Base-by-base conservation (phyloP, 2,113 vertebrate genomes). In the Cisticola juncidis region DNA sequence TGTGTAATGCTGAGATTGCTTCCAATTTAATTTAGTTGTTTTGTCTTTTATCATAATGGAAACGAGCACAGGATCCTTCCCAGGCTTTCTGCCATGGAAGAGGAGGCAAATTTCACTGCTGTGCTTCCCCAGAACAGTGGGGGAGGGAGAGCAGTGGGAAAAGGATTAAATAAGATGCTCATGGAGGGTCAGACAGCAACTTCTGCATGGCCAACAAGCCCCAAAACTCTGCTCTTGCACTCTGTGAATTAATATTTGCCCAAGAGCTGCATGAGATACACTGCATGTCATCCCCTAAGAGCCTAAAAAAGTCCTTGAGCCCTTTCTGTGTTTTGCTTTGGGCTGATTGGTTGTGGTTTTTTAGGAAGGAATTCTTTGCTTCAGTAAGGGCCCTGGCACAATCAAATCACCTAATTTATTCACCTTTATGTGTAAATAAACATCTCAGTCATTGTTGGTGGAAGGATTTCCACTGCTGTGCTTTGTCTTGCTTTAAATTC, bases 21-120 rank as follows among this genome's bases (percentile, higher is more conserved):
- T 98, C 98, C 98, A 98, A 98, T 98, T 98, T 97, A 98, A 98
- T 99, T 98, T 98, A 95, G 97, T 98, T 99, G 98, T 99, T 99
- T 98, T 99, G 98, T 98, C 98, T 98, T 98, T 88, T 90, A 91
- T 90, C 94, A n/a, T 40, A 74, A 95, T 90, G 86, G 94, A 90
- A 97, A 95, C 0, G 60, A 90, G 83, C 58, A 68, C 78, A 40
- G 96, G 95, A 96, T 95, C 92, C 86, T 95, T 93, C 86, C 74
- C 77, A 60, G 94, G 97, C 90, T 62, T 31, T 57, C 4, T 96
- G 90, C 95, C 92, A 88, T 9, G 5, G 9, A 25, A 36, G 69
- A 73, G 76, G 88, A 93, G 71, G 73, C 87, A 91, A 85, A 81
- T 64, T 84, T 83, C 25, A 50, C 54, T 38, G 54, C 65, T 42